phyloP scores from a whole-genome alignment of 2,113 vertebrate species.

The Ammodramus savannarum region DNA sequence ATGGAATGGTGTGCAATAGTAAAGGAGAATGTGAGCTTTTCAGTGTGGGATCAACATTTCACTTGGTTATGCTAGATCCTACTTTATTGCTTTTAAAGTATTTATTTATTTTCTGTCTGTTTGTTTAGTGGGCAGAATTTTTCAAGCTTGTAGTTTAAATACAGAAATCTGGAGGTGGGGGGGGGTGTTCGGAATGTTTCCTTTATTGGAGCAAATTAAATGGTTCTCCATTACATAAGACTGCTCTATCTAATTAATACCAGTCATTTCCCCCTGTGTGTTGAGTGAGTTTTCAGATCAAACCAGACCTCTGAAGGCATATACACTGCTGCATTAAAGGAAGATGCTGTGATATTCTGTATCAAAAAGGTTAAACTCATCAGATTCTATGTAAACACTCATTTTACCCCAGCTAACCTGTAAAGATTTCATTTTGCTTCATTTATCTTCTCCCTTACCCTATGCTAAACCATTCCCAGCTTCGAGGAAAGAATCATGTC shows the following conservation, averaged over 20 bases:
- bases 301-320: constrained; percentile 41
- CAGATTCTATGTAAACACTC: constrained; percentile 72
- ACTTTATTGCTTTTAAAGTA: neutral
- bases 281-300: constrained; percentile 22
- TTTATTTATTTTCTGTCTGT: neutral
- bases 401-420: constrained; percentile 71
- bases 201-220: constrained; percentile 33
- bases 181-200: neutral
- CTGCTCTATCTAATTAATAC: neutral
- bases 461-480: constrained; percentile 71
- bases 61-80: neutral
- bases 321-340: constrained; percentile 6
- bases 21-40: neutral
- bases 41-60: neutral
- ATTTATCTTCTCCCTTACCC: constrained; percentile 77
- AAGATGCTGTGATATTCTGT: constrained; percentile 46
- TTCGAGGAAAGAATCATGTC: constrained; percentile 79
- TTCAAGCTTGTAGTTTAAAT: neutral
- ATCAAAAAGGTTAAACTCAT: constrained; percentile 73
- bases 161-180: constrained; percentile 6
- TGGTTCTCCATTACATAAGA: constrained; percentile 17
- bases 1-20: neutral
- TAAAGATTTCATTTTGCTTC: constrained; percentile 75
- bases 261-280: neutral
- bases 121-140: neutral